phyloP scores from a whole-genome alignment of 2,797 vertebrate species.

The Pangasius mekongensis region DNA sequence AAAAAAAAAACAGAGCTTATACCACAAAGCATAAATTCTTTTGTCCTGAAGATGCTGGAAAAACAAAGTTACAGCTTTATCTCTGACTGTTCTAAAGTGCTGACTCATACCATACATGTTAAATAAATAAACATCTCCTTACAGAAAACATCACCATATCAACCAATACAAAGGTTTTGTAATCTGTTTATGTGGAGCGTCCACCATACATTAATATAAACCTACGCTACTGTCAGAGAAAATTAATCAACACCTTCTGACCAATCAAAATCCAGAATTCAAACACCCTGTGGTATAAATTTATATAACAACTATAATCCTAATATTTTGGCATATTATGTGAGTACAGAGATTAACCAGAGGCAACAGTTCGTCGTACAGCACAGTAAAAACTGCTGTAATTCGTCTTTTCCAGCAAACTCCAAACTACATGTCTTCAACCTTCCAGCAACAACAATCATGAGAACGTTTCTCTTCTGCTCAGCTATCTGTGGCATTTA shows the following conservation, averaged over 20 bases:
- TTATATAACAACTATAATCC: background rate
- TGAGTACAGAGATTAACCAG: background rate
- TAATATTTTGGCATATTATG: background rate
- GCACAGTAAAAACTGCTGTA: background rate
- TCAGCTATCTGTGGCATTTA: conserved; percentile 20
- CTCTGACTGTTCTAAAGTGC: background rate
- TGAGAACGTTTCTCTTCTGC: background rate
- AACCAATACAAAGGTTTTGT: background rate
- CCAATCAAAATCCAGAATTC: background rate
- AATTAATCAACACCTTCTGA: background rate
- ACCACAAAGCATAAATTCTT: background rate
- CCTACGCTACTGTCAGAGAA: background rate
- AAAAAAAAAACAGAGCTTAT: background rate
- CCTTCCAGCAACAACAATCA: background rate
- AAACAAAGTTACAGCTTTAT: background rate
- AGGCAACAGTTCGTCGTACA: background rate
- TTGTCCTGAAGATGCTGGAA: background rate
- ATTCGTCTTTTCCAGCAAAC: background rate
- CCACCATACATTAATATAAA: background rate
- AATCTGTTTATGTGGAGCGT: no score
- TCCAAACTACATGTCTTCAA: background rate
- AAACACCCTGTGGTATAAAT: background rate
- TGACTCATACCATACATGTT: background rate
- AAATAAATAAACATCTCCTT: background rate
- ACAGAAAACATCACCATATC: background rate